Percentiles rank a stretch among this genome's conserved stretches.
phyloP scores from a whole-genome alignment of 2,888 invertebrate species.

The Trichogramma evanescens region DNA sequence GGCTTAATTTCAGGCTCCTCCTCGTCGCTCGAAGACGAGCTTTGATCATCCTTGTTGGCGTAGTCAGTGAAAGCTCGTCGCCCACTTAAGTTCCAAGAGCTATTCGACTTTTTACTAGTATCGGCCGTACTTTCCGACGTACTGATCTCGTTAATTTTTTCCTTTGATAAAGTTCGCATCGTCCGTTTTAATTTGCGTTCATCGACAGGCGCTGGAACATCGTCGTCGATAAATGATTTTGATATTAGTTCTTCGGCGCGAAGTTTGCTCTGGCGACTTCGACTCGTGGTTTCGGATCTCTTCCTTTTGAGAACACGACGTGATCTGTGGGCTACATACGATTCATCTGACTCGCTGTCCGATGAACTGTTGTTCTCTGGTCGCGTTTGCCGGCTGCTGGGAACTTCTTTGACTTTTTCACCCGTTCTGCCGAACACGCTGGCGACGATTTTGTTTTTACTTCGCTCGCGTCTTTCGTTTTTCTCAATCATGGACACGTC shows the following conservation, averaged over 20 bases:
- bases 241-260: slow-evolving; percentile 42
- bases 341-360: slow-evolving; percentile 17
- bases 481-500: slow-evolving; percentile 28
- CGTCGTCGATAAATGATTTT: slow-evolving; percentile 34
- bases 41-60: too few species aligned
- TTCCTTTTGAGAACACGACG: neutral
- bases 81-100: too few species aligned
- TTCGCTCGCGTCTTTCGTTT: slow-evolving; percentile 2
- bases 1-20: slow-evolving; percentile 22
- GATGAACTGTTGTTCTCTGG: slow-evolving; percentile 30
- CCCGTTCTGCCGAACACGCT: slow-evolving; percentile 41
- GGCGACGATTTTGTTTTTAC: slow-evolving; percentile 40
- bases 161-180: slow-evolving; percentile 20
- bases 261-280: slow-evolving; percentile 41
- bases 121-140: too few species aligned
- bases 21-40: slow-evolving; percentile 6
- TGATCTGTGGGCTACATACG: neutral
- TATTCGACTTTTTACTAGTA: too few species aligned
- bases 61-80: too few species aligned
- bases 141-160: too few species aligned
- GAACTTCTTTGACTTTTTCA: slow-evolving; percentile 40
- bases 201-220: slow-evolving; percentile 26
- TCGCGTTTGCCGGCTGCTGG: slow-evolving; percentile 42
- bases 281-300: neutral
- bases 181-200: slow-evolving; percentile 1